These are phyloP conservation scores for Camelus dromedarius DNA, from an alignment of 2,113 vertebrate genomes.

Conservation along the genomic window DNA sequence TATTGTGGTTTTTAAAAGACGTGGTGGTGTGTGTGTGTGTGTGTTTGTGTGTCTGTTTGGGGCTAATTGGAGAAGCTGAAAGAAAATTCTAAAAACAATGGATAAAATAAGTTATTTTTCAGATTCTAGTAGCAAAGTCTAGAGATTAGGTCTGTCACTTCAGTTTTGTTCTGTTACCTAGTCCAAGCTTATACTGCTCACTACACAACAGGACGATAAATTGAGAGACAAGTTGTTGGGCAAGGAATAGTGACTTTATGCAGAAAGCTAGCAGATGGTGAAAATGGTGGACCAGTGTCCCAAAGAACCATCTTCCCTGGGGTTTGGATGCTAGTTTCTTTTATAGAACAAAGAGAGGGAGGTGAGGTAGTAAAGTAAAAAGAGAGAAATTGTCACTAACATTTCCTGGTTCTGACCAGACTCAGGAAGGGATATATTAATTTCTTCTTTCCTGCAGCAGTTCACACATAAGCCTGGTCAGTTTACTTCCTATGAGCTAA, in stretches of 20 bases:
- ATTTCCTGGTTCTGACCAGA: not conserved
- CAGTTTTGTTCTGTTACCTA: conserved; percentile 53
- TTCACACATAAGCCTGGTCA: not conserved
- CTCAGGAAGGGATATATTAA: not conserved
- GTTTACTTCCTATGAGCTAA: not conserved
- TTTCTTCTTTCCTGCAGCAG: not conserved
- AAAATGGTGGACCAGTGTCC: not conserved
- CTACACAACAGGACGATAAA: not conserved
- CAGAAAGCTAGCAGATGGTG: not conserved
- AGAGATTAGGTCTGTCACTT: conserved; percentile 76
- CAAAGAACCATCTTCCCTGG: not conserved
- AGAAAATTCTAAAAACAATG: not conserved
- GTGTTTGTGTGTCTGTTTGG: fast-evolving
- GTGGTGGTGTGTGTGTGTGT: not conserved
- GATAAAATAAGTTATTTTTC: not conserved
- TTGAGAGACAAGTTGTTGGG: not conserved
- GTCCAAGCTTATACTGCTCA: not conserved
- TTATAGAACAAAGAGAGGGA: too few species aligned
- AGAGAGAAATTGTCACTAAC: too few species aligned
- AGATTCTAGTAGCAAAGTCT: conserved; percentile 66
- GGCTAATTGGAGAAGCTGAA: not conserved
- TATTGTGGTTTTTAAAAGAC: conserved; percentile 68
- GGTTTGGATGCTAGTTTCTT: not conserved
- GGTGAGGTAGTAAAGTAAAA: too few species aligned
- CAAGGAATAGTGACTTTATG: not conserved